A percentile compares a stretch with the other conserved stretches of the same genome.
Evolutionary conservation across 2,113 vertebrate species (phyloP).

Genomic region (Nerophis lumbriciformis): DNA sequence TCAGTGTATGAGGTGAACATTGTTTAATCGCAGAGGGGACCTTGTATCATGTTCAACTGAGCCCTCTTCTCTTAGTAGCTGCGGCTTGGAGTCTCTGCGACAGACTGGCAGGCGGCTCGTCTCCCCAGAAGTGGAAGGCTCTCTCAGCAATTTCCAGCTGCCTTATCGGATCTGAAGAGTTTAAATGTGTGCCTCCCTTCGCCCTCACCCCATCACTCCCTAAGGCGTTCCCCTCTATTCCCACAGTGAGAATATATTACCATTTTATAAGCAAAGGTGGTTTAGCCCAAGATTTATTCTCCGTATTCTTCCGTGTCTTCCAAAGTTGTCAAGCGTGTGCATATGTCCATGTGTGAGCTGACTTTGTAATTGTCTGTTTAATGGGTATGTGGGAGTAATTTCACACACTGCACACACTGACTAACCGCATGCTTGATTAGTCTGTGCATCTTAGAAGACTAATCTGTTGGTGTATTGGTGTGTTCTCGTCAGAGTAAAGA

Average conservation of each 20-base stretch:
- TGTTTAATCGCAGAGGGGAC: slow-evolving; percentile 13
- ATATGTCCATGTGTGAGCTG: slow-evolving; percentile 16
- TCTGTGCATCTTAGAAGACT: slow-evolving; percentile 39
- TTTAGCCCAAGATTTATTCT: slow-evolving; percentile 34
- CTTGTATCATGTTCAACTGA: slow-evolving; percentile 11
- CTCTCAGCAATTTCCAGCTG: slow-evolving; percentile 48
- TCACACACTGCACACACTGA: slow-evolving; percentile 25
- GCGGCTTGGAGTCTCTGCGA: slow-evolving; percentile 13
- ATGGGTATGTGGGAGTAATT: slow-evolving; percentile 30
- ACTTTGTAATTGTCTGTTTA: slow-evolving; percentile 34
- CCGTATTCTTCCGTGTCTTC: slow-evolving; percentile 23
- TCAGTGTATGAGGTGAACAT: no score
- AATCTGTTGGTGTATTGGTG: slow-evolving; percentile 55
- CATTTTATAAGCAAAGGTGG: slow-evolving; percentile 30
- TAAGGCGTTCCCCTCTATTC: slow-evolving; percentile 24
- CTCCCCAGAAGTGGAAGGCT: slow-evolving; percentile 33
- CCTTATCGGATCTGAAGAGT: slow-evolving; percentile 53
- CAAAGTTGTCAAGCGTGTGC: slow-evolving; percentile 22
- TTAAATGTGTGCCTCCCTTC: slow-evolving; percentile 41
- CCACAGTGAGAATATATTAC: slow-evolving; percentile 45
- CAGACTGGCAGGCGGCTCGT: slow-evolving; percentile 35
- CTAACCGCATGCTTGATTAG: slow-evolving; percentile 38
- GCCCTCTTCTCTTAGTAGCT: slow-evolving; percentile 14
- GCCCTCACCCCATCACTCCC: slow-evolving; percentile 41
- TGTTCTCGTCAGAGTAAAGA: slow-evolving; percentile 63